Evolutionary conservation across 2,797 vertebrate genomes (phyloP), one percentile per base, ranked within the genome.

Genomic region (Sternotherus odoratus): DNA sequence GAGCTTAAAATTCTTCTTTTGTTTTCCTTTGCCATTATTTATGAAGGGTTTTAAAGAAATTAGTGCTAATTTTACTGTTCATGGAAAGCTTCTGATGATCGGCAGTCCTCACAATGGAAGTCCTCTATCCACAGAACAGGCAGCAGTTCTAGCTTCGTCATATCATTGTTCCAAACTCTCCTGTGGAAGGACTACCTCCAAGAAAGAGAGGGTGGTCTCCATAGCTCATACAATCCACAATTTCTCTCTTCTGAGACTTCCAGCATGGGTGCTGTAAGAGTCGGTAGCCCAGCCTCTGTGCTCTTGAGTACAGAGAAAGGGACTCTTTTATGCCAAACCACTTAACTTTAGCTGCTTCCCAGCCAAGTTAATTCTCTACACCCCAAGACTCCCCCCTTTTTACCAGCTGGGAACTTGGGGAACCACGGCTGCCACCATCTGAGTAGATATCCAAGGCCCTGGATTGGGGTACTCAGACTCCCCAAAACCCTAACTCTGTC

Each of bases 161-260:
- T 83, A 83, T 1, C 16, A 12, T 87, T 66, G 49, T 48, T 77
- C 0, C 0, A 72, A 84, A 6, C 9, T 36, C 6, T 16, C 2
- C 86, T 0, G 0, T 46, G 54, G 24, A 13, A 1, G 36, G 23
- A 5, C 3, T 33, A 4, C 16, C 16, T 48, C 17, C 46, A 26
- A 0, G 0, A 4, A 3, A 1, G 1, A 82, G 30, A 75, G 4
- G n/a, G 26, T 12, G 51, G 4, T 78, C 21, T 1, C 0, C 1
- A 0, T 50, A 10, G 75, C 39, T 74, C 8, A 1, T 17, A 30
- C 48, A 80, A 39, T 51, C n/a, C 54, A 46, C 2, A 10, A 21
- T 7, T 3, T 88, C 8, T 16, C 23, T 86, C 48, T 91, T 89
- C 39, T 17, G 72, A 28, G 23, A 49, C 28, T 91, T 84, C 78